These are phyloP conservation scores for Ageneiosus marmoratus DNA, from an alignment of 2,113 vertebrate species.

Conservation along the genomic window DNA sequence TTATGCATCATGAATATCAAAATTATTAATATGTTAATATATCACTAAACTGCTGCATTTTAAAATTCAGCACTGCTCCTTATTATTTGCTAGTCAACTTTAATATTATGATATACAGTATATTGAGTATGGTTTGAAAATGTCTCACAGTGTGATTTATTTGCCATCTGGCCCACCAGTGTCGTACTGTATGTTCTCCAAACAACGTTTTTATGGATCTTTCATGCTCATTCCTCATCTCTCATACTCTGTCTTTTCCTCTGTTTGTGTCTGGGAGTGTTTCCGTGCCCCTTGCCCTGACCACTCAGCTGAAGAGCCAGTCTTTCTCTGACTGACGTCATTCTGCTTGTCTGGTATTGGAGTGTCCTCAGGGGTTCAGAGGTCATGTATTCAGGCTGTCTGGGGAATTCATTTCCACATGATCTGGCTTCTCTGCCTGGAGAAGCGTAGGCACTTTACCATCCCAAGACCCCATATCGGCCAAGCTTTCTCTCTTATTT, in stretches of 20 bases:
- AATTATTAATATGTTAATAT: neutral
- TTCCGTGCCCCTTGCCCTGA: slow-evolving; percentile 28
- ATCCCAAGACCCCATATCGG: slow-evolving; percentile 33
- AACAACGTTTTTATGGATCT: neutral
- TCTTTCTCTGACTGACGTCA: slow-evolving; percentile 47
- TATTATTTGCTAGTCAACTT: neutral
- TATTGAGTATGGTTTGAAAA: neutral
- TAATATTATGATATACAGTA: neutral
- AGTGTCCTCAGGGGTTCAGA: slow-evolving; percentile 47
- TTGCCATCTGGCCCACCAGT: neutral
- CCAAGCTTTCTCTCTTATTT: neutral
- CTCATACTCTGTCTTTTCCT: slow-evolving; percentile 8
- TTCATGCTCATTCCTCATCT: neutral
- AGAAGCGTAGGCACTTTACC: slow-evolving; percentile 33
- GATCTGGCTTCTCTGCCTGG: slow-evolving; percentile 19
- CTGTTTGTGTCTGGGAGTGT: slow-evolving; percentile 26
- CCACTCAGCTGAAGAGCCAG: slow-evolving; percentile 50
- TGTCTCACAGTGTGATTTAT: neutral
- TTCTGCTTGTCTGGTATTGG: slow-evolving; percentile 39
- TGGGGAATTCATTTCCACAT: slow-evolving; percentile 42
- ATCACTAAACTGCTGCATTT: neutral
- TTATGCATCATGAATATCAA: neutral
- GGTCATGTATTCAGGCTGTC: slow-evolving; percentile 46
- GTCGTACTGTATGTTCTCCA: neutral
- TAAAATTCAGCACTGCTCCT: neutral